Base-by-base conservation (phyloP, 2,113 vertebrate species). In the Oplegnathus fasciatus region DNA sequence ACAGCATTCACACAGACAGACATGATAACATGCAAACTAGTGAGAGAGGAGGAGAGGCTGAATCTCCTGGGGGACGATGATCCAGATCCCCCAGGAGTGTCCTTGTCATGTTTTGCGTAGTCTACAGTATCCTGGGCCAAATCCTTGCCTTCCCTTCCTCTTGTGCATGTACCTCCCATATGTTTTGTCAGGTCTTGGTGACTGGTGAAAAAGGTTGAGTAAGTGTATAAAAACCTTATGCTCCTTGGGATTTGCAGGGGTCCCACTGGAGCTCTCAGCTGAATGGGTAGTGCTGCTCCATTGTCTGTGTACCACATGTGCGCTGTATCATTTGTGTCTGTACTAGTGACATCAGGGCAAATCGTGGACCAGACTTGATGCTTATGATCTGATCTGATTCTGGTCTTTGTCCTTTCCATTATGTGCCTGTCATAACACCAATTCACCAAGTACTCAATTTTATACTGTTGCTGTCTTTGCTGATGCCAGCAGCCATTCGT, bases 71-170 rank as follows among this genome's bases (percentile, higher is more conserved):
- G 34, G n/a, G n/a, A n/a, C n/a, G n/a, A n/a, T 37, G 34, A 37
- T 37, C 34, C 34, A 6, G 34, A 37, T 37, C 34, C 34, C 34
- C 34, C 34, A 6, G 34, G 34, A 37, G 3, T 83, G 82, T 65
- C 61, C 76, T 84, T 86, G 87, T 85, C 76, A 83, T 71, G 77
- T 80, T 86, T 32, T 70, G 20, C 69, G 61, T 74, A 82, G 75
- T 84, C 55, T 64, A 74, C 73, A 76, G 75, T 79, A 72, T 75
- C 86, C 54, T 52, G 15, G 60, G 58, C 34, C 42, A 75, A 85
- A 87, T 90, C 86, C 68, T 70, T 80, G 71, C 55, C 62, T 65
- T 71, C 76, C 32, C 13, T 40, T 30, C 50, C 69, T 82, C 57
- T 32, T 54, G 48, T 72, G 82, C 34, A 65, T 67, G 30, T 61